phyloP scores from a whole-genome alignment of 2,888 invertebrate species.

The Hermaeophaga mercurialis region DNA sequence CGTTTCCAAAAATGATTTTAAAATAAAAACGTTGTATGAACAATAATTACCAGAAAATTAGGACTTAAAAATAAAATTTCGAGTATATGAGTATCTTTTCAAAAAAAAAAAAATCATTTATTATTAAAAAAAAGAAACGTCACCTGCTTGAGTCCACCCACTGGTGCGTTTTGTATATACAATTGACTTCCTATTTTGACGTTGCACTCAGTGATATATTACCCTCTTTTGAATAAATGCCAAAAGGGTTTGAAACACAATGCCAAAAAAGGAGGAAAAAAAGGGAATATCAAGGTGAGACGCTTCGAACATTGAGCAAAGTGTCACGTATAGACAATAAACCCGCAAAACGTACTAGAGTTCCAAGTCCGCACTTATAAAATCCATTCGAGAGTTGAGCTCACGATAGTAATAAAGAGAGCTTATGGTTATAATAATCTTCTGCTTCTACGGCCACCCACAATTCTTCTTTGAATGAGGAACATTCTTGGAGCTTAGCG shows the following conservation, averaged over 20 bases:
- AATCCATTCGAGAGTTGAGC: constrained; percentile 12
- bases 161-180: no score
- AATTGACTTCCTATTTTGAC: constrained; percentile 11
- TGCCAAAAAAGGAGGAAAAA: constrained; percentile 7
- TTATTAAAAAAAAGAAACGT: no score
- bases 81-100: no score
- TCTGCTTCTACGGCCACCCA: constrained; percentile 48
- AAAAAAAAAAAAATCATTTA: no score
- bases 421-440: constrained; percentile 33
- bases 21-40: no score
- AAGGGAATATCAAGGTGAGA: constrained; percentile 1
- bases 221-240: constrained; percentile 4
- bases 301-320: constrained; percentile 5
- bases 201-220: constrained; percentile 6
- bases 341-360: constrained; percentile 7
- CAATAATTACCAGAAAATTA: no score
- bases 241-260: constrained; percentile 12
- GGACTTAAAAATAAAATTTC: no score
- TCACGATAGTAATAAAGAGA: constrained; percentile 29
- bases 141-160: no score
- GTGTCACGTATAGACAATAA: constrained; percentile 17
- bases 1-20: no score
- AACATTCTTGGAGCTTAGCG: constrained; percentile 46
- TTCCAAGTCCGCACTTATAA: constrained; percentile 6
- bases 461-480: constrained; percentile 45